These are phyloP conservation scores for Apteryx mantelli DNA, from an alignment of 2,113 vertebrate genomes.

Conservation along the genomic window DNA sequence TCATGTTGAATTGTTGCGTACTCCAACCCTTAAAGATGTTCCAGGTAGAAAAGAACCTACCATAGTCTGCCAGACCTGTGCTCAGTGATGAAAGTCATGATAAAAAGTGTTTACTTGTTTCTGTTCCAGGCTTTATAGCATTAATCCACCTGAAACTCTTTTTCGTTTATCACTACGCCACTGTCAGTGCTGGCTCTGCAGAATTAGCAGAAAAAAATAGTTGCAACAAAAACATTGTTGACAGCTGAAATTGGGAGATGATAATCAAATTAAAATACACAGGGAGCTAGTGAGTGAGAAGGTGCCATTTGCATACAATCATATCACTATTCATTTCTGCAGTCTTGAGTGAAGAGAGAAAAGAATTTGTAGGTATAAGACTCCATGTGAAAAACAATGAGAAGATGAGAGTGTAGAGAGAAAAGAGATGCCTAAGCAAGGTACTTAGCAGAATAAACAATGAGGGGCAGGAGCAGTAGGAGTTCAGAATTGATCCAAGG, in stretches of 20 bases:
- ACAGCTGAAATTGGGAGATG: not conserved
- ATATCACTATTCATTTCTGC: not conserved
- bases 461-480: not conserved
- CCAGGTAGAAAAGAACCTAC: not conserved
- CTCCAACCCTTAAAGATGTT: not conserved
- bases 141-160: not conserved
- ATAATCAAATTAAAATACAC: not conserved
- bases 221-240: not conserved
- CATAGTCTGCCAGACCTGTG: not conserved
- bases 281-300: not conserved
- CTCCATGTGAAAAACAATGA: not conserved
- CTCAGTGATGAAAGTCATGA: not conserved
- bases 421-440: not conserved
- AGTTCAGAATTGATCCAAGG: not conserved
- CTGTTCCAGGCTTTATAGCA: not conserved
- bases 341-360: not conserved
- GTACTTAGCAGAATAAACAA: not conserved
- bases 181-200: not conserved
- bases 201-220: not conserved
- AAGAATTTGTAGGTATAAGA: not conserved
- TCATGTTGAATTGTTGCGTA: not conserved
- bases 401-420: not conserved
- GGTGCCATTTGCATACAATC: not conserved
- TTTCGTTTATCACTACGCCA: fast-evolving
- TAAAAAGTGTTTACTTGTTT: not conserved